These are phyloP conservation scores for Myotis vivesi DNA, from an alignment of 2,797 vertebrate species.

Conservation along the genomic window DNA sequence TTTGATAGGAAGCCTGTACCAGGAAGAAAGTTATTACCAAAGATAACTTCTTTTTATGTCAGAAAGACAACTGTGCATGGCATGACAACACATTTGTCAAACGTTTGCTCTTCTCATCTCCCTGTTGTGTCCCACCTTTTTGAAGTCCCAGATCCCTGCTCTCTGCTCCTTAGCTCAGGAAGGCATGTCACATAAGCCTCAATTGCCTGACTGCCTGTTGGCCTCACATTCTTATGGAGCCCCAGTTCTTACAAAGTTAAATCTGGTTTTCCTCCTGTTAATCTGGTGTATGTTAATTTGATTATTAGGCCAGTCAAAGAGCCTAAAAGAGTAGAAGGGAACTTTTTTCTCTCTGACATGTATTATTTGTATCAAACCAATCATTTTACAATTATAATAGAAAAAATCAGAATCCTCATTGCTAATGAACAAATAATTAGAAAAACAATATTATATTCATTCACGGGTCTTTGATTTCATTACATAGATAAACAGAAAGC, in stretches of 20 bases:
- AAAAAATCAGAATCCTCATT: neutral
- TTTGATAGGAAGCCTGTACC: neutral
- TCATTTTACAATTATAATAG: neutral
- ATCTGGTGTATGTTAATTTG: neutral
- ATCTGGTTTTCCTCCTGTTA: neutral
- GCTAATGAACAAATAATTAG: neutral
- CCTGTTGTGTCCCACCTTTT: too few species aligned
- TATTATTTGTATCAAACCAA: neutral
- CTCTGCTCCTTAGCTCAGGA: neutral
- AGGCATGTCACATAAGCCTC: neutral
- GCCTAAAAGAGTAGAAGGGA: neutral
- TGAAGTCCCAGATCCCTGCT: neutral
- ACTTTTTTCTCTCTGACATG: neutral
- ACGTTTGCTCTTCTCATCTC: neutral
- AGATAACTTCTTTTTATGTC: neutral
- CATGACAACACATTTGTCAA: neutral
- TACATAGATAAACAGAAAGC: neutral
- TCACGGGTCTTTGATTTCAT: neutral
- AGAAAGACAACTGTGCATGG: neutral
- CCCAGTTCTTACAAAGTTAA: neutral
- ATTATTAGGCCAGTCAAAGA: neutral
- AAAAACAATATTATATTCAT: neutral
- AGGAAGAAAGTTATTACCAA: neutral
- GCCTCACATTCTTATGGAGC: neutral
- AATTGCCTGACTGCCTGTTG: neutral